Evolutionary conservation across 2,888 invertebrate species (phyloP), one percentile per base, ranked within the genome.

Genomic region (Corbicula japonica): DNA sequence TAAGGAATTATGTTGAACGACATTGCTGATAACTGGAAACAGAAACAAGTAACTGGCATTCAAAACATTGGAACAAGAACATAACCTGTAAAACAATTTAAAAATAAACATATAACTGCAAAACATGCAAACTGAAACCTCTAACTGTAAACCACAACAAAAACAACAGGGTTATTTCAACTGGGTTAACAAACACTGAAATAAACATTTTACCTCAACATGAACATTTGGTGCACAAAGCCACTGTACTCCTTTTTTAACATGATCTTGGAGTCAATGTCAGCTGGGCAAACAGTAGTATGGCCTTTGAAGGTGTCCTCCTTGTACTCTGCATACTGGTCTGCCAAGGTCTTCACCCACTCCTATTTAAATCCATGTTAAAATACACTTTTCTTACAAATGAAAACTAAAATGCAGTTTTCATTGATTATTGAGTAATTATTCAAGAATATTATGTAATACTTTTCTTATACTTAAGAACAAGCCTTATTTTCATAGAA

Each of bases 181-280:
- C n/a, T n/a, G n/a, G n/a, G n/a, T n/a, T n/a, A n/a, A n/a, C n/a
- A n/a, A n/a, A n/a, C n/a, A n/a, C n/a, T n/a, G n/a, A n/a, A n/a
- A n/a, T n/a, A n/a, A n/a, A n/a, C n/a, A n/a, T n/a, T n/a, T n/a
- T 56, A 68, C 52, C 56, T 69, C 10, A 69, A 15, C 68, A 69
- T 69, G 68, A 56, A 69, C 5, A 69, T 10, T 23, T 69, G 68
- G 2, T 41, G 28, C 46, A 46, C 61, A 28, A 70, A 28, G 21
- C 28, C 35, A 3, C 32, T 61, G 4, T n/a, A 35, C 28, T 70
- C 60, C 23, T 58, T 58, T 23, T 50, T 4, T 21, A 61, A 23
- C 5, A 34, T 21, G 12, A 60, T 35, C n/a, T n/a, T n/a, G 2
- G 61, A 35, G 32, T 60, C 41, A 21, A 61, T 48, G 3, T 48